Conservation (phyloP, 2,113 vertebrate genomes). For the Phaethornis superciliosus region DNA sequence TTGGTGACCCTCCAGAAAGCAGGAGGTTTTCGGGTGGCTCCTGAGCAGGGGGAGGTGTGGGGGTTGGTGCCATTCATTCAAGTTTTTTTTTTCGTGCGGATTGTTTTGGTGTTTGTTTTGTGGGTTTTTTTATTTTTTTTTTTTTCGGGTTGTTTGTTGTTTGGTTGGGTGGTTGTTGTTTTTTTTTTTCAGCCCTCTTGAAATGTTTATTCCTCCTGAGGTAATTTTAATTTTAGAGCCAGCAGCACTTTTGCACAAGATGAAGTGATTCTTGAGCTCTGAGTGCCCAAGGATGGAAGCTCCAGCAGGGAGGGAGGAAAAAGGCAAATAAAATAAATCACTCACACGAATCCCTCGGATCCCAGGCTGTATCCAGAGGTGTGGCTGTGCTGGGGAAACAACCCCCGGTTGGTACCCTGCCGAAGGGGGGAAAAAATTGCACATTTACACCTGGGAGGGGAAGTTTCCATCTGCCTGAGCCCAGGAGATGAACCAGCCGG, state of each 20-base stretch:
- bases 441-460: background rate
- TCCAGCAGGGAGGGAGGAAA: background rate
- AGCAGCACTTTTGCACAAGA: background rate
- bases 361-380: background rate
- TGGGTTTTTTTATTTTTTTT: background rate
- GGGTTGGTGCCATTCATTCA: background rate
- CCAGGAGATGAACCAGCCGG: background rate
- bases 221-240: background rate
- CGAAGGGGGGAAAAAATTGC: background rate
- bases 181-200: background rate
- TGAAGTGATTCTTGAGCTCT: background rate
- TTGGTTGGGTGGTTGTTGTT: no score
- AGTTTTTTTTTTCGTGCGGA: background rate
- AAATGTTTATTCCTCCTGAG: background rate
- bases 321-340: background rate
- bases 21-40: background rate
- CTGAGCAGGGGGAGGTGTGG: background rate
- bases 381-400: background rate
- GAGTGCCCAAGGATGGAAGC: background rate
- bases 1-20: background rate
- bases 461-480: background rate
- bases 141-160: no score
- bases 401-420: no score
- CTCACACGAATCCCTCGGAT: background rate
- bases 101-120: background rate